These are phyloP conservation scores for Okamejei kenojei DNA, from an alignment of 2,797 vertebrate genomes.

Conservation along the genomic window DNA sequence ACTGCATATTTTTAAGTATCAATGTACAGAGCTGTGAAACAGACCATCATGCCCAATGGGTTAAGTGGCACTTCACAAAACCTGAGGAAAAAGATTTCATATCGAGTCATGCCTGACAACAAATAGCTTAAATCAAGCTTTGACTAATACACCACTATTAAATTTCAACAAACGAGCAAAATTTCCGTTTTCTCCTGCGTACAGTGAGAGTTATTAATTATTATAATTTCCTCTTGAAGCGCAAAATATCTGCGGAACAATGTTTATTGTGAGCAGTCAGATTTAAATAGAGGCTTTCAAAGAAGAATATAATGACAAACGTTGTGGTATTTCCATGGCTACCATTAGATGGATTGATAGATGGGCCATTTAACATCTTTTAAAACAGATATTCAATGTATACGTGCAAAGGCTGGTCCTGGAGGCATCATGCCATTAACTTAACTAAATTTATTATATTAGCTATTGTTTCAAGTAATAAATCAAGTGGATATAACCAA, in stretches of 20 bases:
- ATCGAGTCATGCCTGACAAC: not conserved
- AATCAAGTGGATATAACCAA: not conserved
- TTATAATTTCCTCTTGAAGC: conserved; percentile 5
- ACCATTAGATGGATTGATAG: not conserved
- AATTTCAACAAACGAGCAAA: not conserved
- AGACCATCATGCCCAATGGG: not conserved
- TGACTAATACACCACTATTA: not conserved
- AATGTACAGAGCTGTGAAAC: not conserved
- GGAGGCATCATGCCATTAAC: not conserved
- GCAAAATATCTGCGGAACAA: not conserved
- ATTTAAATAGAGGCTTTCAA: conserved; percentile 2
- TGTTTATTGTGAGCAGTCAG: not conserved
- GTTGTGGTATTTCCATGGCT: not conserved
- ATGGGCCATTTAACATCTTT: not conserved
- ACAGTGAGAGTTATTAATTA: conserved; percentile 27
- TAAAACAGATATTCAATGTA: not conserved
- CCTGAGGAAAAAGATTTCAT: not conserved
- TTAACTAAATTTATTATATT: conserved; percentile 22
- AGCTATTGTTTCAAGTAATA: not conserved
- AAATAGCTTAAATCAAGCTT: not conserved
- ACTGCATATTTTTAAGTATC: not conserved
- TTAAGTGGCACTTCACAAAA: conserved; percentile 5
- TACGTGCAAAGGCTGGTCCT: not conserved
- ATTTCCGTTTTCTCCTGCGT: not conserved
- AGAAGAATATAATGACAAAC: conserved; percentile 5